Percentiles rank a stretch among this genome's conserved stretches.
These are phyloP conservation scores for Sardina pilchardus DNA, from an alignment of 2,113 vertebrate genomes.

Conservation along the genomic window DNA sequence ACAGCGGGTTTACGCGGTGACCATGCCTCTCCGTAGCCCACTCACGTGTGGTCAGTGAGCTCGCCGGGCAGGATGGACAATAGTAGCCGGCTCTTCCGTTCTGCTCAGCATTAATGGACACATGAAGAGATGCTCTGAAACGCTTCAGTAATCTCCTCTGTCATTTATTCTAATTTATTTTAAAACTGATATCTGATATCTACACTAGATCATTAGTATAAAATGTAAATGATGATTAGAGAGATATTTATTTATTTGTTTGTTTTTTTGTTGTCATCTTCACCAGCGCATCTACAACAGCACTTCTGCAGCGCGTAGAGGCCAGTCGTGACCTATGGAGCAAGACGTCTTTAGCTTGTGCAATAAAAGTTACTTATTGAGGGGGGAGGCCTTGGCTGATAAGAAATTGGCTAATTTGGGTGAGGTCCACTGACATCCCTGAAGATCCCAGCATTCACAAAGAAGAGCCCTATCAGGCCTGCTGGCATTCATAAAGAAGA, in stretches of 20 bases:
- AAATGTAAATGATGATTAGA: not conserved
- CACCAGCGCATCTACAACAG: not conserved
- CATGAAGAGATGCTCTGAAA: not conserved
- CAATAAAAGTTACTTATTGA: slow-evolving; percentile 12
- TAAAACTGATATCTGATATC: not conserved
- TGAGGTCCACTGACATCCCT: not conserved
- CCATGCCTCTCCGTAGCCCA: not conserved
- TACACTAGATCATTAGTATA: not conserved
- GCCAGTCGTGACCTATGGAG: not conserved
- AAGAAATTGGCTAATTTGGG: slow-evolving; percentile 2
- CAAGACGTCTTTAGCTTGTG: not conserved
- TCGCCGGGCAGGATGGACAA: not conserved
- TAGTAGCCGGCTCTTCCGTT: not conserved
- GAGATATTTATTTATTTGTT: too few relatives aligned
- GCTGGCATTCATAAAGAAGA: not conserved
- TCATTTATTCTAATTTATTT: not conserved
- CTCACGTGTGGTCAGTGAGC: not conserved
- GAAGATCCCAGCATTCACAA: not conserved
- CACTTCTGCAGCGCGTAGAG: not conserved
- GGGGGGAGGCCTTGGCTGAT: slow-evolving; percentile 6
- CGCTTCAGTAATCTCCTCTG: not conserved
- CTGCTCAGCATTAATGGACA: not conserved
- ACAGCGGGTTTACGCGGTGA: not conserved
- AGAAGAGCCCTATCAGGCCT: not conserved
- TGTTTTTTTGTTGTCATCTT: not conserved